Evolutionary conservation across 2,113 vertebrate species (phyloP).

Genomic region (Phyllostomus discolor): DNA sequence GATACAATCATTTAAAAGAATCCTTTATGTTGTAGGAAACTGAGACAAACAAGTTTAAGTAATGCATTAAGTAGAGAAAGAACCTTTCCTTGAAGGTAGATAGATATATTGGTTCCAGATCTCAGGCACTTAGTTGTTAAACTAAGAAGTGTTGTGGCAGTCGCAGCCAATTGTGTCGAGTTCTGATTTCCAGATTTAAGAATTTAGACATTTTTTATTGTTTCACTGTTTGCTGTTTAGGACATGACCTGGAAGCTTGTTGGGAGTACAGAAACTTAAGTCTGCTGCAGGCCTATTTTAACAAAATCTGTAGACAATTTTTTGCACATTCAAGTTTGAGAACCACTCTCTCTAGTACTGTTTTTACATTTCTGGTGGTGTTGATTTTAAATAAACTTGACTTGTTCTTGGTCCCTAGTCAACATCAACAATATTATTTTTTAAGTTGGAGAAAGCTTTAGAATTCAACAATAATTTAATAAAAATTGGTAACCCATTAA

Average conservation of each 20-base stretch:
- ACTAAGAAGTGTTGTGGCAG: neutral
- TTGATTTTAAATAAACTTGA: neutral
- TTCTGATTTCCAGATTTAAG: neutral
- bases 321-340: neutral
- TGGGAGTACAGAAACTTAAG: neutral
- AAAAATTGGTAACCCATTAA: neutral
- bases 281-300: neutral
- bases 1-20: neutral
- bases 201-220: neutral
- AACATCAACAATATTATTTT: neutral
- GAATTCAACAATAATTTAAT: neutral
- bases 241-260: neutral
- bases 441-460: slow-evolving; percentile 26
- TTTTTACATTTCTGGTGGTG: neutral
- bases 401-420: neutral
- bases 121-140: neutral
- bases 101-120: neutral
- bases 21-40: neutral
- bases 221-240: neutral
- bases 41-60: neutral
- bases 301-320: neutral
- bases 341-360: neutral
- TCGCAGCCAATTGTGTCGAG: neutral
- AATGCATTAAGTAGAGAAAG: neutral
- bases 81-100: neutral